Conservation (phyloP, 2,888 invertebrate genomes). For the Eupithecia subfuscata region DNA sequence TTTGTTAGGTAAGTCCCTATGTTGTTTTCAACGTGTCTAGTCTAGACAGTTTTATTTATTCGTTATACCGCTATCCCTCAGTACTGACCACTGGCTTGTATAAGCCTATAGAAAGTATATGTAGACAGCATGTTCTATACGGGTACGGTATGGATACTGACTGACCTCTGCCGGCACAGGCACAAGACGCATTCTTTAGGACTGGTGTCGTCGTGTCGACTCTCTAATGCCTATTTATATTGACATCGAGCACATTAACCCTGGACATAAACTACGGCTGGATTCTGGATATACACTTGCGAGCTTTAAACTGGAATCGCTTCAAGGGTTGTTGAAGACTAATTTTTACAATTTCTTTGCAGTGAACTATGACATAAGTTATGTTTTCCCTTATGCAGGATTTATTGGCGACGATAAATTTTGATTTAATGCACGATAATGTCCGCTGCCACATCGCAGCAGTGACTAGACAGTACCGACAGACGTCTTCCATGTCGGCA, state of each 20-base stretch:
- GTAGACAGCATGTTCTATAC: background rate
- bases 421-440: too few relatives aligned
- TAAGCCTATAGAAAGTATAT: background rate
- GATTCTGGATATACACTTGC: background rate
- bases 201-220: background rate
- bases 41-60: background rate
- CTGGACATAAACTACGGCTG: background rate
- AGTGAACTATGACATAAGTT: too few relatives aligned
- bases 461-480: too few relatives aligned
- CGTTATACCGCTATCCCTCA: background rate
- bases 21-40: background rate
- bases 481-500: too few relatives aligned
- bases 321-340: too few relatives aligned
- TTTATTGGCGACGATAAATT: too few relatives aligned
- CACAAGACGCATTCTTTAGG: constrained; percentile 3
- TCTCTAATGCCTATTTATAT: constrained; percentile 5
- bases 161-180: background rate
- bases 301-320: too few relatives aligned
- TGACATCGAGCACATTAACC: background rate
- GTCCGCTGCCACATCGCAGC: too few relatives aligned
- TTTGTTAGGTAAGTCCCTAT: background rate
- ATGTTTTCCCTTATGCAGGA: too few relatives aligned
- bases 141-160: background rate
- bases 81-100: background rate
- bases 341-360: too few relatives aligned